Evolutionary conservation across 2,797 vertebrate genomes (phyloP).

Genomic region (Holocentrus rufus): DNA sequence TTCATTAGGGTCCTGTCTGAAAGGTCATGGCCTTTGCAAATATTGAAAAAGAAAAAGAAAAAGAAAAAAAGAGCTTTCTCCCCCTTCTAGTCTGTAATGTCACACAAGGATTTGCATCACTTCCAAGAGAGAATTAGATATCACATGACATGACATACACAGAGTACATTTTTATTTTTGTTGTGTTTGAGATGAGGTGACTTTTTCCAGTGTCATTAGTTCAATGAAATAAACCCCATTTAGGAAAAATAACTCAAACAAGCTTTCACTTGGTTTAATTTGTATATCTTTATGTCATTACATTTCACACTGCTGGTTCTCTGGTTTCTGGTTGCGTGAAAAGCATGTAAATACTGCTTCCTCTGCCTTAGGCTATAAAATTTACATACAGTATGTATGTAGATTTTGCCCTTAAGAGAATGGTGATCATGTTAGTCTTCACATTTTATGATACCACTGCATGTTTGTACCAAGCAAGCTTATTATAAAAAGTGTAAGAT

Average conservation of each 20-base stretch:
- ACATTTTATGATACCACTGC: background rate
- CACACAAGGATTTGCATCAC: background rate
- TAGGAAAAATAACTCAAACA: background rate
- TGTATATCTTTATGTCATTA: conserved; percentile 1
- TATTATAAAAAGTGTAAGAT: no score
- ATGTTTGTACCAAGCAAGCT: background rate
- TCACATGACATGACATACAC: background rate
- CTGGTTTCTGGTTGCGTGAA: background rate
- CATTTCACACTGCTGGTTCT: background rate
- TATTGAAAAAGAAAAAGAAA: background rate
- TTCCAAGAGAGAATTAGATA: background rate
- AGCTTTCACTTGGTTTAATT: background rate
- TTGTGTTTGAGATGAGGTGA: background rate
- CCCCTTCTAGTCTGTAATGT: background rate
- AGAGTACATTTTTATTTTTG: background rate
- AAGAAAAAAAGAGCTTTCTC: no score
- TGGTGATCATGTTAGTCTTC: background rate
- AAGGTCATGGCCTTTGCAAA: conserved; percentile 23
- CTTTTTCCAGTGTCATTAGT: background rate
- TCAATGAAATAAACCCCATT: background rate
- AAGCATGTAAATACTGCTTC: no score
- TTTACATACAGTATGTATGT: no score
- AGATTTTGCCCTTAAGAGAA: no score
- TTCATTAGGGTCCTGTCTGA: background rate
- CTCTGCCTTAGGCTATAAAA: no score